Conservation (phyloP, 2,888 invertebrate species). For the Odontocerum albicorne region DNA sequence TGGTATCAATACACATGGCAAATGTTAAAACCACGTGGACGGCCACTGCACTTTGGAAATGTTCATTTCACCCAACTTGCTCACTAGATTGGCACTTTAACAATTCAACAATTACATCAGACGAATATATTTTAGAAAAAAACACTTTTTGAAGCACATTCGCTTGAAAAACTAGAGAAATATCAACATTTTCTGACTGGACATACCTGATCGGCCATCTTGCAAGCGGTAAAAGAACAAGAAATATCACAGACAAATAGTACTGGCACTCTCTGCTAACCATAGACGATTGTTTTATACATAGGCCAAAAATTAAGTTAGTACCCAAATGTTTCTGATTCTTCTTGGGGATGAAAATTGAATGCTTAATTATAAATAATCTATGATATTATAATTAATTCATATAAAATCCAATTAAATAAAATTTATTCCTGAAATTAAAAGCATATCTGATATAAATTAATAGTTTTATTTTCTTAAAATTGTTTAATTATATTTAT, state of each 20-base stretch:
- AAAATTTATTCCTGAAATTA: too few species aligned
- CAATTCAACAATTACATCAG: background rate
- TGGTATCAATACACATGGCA: conserved; percentile 9
- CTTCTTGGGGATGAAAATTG: too few species aligned
- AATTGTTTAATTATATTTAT: too few species aligned
- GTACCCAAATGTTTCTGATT: too few species aligned
- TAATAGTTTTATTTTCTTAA: too few species aligned
- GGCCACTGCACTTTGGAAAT: too few species aligned
- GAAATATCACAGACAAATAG: conserved; percentile 5
- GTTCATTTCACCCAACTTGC: too few species aligned
- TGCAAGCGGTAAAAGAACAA: conserved; percentile 48
- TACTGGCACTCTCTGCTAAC: conserved; percentile 3
- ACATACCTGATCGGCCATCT: conserved; percentile 84
- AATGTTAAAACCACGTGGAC: conserved; percentile 26
- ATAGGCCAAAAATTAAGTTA: too few species aligned
- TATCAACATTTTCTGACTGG: conserved; percentile 34
- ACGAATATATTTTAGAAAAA: background rate
- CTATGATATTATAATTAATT: too few species aligned
- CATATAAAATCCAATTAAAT: too few species aligned
- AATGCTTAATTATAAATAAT: too few species aligned
- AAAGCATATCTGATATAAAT: too few species aligned
- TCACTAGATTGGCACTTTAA: background rate
- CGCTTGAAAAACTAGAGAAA: conserved; percentile 1
- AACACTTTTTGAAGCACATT: background rate
- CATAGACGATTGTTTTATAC: background rate